These are phyloP conservation scores for Trachelus iudaicus DNA, from an alignment of 2,888 invertebrate genomes.

Conservation along the genomic window DNA sequence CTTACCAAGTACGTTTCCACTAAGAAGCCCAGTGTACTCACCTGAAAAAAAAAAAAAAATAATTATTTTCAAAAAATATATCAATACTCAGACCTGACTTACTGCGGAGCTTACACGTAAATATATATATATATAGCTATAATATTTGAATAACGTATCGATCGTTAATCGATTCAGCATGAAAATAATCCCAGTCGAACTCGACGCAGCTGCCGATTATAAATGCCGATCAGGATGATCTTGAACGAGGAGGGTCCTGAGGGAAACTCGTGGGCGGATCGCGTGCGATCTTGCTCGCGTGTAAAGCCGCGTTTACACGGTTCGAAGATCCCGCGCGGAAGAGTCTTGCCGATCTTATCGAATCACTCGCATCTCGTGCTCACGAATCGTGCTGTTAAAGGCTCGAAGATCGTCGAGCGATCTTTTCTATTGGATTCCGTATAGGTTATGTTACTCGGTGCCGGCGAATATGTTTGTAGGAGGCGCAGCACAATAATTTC, in stretches of 20 bases:
- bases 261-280: not conserved
- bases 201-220: not conserved
- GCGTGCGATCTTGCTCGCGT: slow-evolving; percentile 40
- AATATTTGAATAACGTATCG: not conserved
- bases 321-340: slow-evolving; percentile 39
- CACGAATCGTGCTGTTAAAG: not conserved
- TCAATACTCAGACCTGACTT: not conserved
- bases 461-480: not conserved
- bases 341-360: slow-evolving; percentile 40
- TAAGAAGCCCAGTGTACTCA: not conserved
- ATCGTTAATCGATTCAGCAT: not conserved
- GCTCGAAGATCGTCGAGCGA: not conserved
- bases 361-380: slow-evolving; percentile 5
- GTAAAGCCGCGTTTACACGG: slow-evolving; percentile 55
- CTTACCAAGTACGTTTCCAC: not conserved
- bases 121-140: not conserved
- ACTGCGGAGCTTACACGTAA: not conserved
- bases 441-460: not conserved
- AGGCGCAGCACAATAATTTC: not conserved
- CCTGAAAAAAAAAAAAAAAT: not conserved
- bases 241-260: not conserved
- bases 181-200: too few relatives aligned
- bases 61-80: not conserved
- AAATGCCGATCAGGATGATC: not conserved
- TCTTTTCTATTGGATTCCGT: not conserved